phyloP scores from a whole-genome alignment of 1,140 invertebrate genomes.

The Eueides isabella region DNA sequence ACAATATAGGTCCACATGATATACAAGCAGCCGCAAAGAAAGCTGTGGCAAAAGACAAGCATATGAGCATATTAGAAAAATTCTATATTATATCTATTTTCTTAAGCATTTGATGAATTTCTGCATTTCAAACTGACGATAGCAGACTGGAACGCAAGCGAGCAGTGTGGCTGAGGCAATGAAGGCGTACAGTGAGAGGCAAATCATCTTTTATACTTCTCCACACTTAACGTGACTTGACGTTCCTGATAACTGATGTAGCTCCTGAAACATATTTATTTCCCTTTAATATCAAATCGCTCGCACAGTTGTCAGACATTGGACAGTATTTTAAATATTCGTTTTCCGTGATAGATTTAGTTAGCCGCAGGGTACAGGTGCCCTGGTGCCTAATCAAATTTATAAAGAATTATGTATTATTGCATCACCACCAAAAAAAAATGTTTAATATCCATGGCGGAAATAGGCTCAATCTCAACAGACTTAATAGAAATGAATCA shows the following conservation, averaged over 20 bases:
- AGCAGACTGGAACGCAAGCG: constrained; percentile 70
- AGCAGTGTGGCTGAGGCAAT: constrained; percentile 69
- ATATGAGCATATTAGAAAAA: constrained; percentile 53
- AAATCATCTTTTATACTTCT: constrained; percentile 62
- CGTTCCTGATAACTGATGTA: constrained; percentile 13
- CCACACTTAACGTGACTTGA: constrained; percentile 13
- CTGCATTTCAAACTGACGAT: constrained; percentile 59
- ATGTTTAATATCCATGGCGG: too few species aligned
- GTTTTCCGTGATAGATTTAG: too few species aligned
- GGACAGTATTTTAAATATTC: too few species aligned
- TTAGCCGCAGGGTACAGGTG: too few species aligned
- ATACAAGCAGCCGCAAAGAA: constrained; percentile 56
- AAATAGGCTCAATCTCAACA: too few species aligned
- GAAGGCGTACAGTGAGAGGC: constrained; percentile 70
- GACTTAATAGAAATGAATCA: too few species aligned
- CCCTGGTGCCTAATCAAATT: too few species aligned
- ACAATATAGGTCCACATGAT: constrained; percentile 51
- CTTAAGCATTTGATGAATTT: constrained; percentile 68
- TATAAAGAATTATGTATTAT: too few species aligned
- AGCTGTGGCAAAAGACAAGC: constrained; percentile 56
- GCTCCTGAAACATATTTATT: constrained; percentile 5
- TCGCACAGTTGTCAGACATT: too few species aligned
- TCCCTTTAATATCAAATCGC: neutral
- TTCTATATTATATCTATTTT: constrained; percentile 42
- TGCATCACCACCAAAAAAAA: too few species aligned